Base-by-base conservation (phyloP, 64 coral and sea anemone genomes). In the Anthopleura sola region DNA sequence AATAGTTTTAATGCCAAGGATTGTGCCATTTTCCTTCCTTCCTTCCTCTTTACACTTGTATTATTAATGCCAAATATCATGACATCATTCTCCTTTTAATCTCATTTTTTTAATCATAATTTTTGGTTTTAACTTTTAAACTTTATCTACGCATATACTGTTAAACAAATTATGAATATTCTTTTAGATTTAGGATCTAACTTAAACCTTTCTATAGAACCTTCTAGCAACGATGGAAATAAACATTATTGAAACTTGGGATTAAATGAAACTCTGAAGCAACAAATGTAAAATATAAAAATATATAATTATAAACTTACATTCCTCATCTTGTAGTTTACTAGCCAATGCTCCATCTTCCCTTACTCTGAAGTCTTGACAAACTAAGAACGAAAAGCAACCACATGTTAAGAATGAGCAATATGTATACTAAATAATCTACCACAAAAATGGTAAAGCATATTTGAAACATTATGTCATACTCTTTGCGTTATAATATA, bases 281-380 rank as follows among this genome's bases (percentile, higher is more conserved):
- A 15, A 71, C n/a, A n/a, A n/a, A n/a, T n/a, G n/a, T n/a, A 12
- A 33, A 32, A 71, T 34, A n/a, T 71, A 34, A 62, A 62, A 6
- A 62, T 11, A n/a, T n/a, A 77, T 77, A 5, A 32, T 75, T 32
- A 36, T 75, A 75, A 75, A 85, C 87, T 86, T 92, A 99, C 97
- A 92, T 87, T 99, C 97, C 62, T 92, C 87, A 76, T 94, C 90
- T 60, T 99, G 97, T 12, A 99, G 36, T 53, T 86, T 75, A 46
- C 86, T 76, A 17, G 97, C 97, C 26, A 95, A 37, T 1, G 87
- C 93, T 82, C 86, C 92, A 92, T 99, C 97, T 86, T 99, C 97
- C 10, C 93, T 87, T 31, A 94, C 84, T 84, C 60, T 90, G 36
- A 99, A 99, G 50, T 99, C 88, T 79, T 99, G 97, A 49, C 92